These are phyloP conservation scores for Mizuhopecten yessoensis DNA, from an alignment of 1,140 invertebrate genomes.

Conservation along the genomic window DNA sequence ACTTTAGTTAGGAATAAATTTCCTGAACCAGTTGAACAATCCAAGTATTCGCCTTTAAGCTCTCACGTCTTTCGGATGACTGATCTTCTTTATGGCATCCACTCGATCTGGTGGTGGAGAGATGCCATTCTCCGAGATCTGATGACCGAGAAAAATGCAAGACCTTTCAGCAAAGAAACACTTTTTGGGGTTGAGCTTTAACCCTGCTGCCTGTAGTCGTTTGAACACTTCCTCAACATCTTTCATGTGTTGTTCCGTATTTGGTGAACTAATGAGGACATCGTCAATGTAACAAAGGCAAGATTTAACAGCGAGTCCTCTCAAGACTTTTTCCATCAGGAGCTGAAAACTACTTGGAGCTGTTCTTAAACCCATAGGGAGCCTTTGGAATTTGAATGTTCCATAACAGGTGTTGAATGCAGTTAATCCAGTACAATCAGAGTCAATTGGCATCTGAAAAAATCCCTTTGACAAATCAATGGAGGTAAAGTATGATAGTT, in stretches of 20 bases:
- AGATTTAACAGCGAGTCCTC: slow-evolving; percentile 48
- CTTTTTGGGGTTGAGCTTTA: slow-evolving; percentile 47
- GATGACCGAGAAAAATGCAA: slow-evolving; percentile 55
- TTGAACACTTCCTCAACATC: slow-evolving; percentile 47
- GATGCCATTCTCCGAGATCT: slow-evolving; percentile 46
- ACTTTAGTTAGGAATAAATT: slow-evolving; percentile 52
- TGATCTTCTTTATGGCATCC: background rate
- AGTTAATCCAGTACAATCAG: too few species aligned
- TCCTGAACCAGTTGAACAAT: slow-evolving; percentile 51
- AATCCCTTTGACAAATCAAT: too few species aligned
- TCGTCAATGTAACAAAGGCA: slow-evolving; percentile 57
- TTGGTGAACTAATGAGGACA: slow-evolving; percentile 32
- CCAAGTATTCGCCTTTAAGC: background rate
- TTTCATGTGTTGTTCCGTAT: slow-evolving; percentile 46
- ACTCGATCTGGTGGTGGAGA: slow-evolving; percentile 36
- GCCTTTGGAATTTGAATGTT: slow-evolving; percentile 57
- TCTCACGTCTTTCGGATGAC: background rate
- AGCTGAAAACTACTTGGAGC: too few species aligned
- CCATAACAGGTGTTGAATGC: slow-evolving; percentile 42
- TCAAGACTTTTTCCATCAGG: slow-evolving; percentile 53
- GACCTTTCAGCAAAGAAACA: slow-evolving; percentile 17
- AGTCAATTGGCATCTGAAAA: too few species aligned
- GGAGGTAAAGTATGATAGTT: too few species aligned
- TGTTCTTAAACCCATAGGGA: slow-evolving; percentile 36
- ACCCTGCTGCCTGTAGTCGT: slow-evolving; percentile 43